Evolutionary conservation across 2,113 vertebrate species (phyloP).

Genomic region (Aptenodytes patagonicus): DNA sequence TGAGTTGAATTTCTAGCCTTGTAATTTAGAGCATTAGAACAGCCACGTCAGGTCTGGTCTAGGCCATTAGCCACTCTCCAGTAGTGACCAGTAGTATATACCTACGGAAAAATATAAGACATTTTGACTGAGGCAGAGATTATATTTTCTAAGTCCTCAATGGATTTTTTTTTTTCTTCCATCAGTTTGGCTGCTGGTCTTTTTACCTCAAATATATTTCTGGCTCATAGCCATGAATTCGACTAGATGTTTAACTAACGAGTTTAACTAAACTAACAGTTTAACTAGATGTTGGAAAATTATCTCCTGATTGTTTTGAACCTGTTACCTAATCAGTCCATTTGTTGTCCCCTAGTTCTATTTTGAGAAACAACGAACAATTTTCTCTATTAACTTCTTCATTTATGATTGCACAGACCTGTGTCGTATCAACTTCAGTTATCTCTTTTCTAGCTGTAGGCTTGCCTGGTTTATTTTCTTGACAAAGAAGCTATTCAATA

Average conservation of each 20-base stretch:
- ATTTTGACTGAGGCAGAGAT: neutral
- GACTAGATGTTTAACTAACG: neutral
- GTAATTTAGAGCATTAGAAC: neutral
- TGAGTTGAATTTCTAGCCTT: neutral
- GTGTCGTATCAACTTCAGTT: neutral
- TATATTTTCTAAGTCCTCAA: neutral
- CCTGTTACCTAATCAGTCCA: neutral
- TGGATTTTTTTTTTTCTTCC: neutral
- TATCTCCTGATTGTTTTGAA: neutral
- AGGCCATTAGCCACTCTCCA: neutral
- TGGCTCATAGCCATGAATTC: neutral
- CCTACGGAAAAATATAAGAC: neutral
- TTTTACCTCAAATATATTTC: neutral
- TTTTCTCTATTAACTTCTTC: neutral
- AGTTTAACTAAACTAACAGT: neutral
- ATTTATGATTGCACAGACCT: neutral
- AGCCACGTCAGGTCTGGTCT: neutral
- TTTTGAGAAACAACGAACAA: neutral
- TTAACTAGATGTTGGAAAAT: neutral
- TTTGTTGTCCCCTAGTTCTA: neutral
- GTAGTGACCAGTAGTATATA: neutral
- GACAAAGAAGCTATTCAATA: neutral
- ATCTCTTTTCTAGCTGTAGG: neutral
- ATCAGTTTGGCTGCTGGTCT: neutral
- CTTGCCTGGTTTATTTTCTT: neutral